Base-by-base conservation (phyloP, 2,888 invertebrate genomes). In the Xylota sylvarum region DNA sequence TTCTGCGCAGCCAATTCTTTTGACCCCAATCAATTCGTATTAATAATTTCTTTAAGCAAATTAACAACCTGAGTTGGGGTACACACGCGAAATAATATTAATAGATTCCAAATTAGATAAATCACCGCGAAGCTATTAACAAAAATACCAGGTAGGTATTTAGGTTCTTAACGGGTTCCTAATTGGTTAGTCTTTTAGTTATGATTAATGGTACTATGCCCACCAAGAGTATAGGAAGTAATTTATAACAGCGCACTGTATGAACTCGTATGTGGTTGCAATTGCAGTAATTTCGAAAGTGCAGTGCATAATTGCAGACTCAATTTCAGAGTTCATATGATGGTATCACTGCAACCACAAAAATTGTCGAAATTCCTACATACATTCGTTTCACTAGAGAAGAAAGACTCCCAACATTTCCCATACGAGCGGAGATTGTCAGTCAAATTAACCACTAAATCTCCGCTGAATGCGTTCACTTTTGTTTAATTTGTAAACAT, bases 151-250 rank as follows among this genome's bases (percentile, higher is more conserved):
- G 10, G 62, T 64, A 23, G 10, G 62, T 64, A 64, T 46, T 46
- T 64, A 17, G 62, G 64, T 48, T 64, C 46, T 46, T 64, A 64
- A 46, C 64, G 64, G 64, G 14, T 46, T 14, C 17, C 64, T 46
- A 46, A 64, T 46, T 27, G 64, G 40, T 12, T 17, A 43, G 10
- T 46, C 62, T 10, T 43, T 17, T 7, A 46, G n/a, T n/a, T 30
- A 6, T 64, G 64, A 64, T 64, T 64, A 64, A 64, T 64, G 32
- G 30, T 7, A 30, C 5, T 1, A 9, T 5, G 4, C 19, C 10
- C 12, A 52, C 27, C n/a, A n/a, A 5, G 5, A 30, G 1, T 10
- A 27, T 27, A 52, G 52, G 52, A 52, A 52, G 52, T 30, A 4
- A 19, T 46, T 10, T 19, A 4, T 19, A 48, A 14, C 40, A n/a